Base-by-base conservation (phyloP, 2,797 vertebrate genomes). In the Halcyon badia region DNA sequence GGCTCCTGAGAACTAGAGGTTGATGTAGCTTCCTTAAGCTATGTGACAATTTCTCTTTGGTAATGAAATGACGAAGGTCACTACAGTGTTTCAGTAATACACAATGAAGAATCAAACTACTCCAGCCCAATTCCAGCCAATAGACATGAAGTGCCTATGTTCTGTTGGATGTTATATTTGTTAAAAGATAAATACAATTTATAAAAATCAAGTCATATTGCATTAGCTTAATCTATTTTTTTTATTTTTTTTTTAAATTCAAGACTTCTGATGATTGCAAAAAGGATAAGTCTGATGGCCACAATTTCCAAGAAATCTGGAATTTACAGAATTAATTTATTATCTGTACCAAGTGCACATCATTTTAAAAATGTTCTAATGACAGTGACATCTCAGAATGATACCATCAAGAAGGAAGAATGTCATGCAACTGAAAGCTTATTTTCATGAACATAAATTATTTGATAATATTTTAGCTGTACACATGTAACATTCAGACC, bases 401-500 rank as follows among this genome's bases (percentile, higher is more conserved):
- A 69, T 73, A 79, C 48, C 14, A 5, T 84, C 72, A 65, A 64
- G 30, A 41, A 88, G 22, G 49, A 54, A 69, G 11, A 88, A 17
- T 62, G 39, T 54, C 3, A 7, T 61, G 15, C 13, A 60, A 46
- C 9, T 69, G 24, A 72, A 91, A 54, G 10, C 6, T 44, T 69
- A 21, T 19, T 78, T 83, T 58, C 4, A 6, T 65, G 62, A 58
- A 49, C 1, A 1, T 54, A 35, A 72, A 51, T 56, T 1, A 51
- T 72, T 88, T 88, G 10, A 42, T 83, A 58, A 26, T 70, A 54
- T 72, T 76, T 88, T 56, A 76, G 17, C n/a, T 49, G 9, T 35
- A 37, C 1, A 2, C 0, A 0, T 69, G 10, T 75, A 60, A 64
- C 21, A 41, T 12, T 37, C 31, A 31, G 6, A 11, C 4, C 20